phyloP scores from a whole-genome alignment of 2,797 vertebrate species.

The Chanos chanos region DNA sequence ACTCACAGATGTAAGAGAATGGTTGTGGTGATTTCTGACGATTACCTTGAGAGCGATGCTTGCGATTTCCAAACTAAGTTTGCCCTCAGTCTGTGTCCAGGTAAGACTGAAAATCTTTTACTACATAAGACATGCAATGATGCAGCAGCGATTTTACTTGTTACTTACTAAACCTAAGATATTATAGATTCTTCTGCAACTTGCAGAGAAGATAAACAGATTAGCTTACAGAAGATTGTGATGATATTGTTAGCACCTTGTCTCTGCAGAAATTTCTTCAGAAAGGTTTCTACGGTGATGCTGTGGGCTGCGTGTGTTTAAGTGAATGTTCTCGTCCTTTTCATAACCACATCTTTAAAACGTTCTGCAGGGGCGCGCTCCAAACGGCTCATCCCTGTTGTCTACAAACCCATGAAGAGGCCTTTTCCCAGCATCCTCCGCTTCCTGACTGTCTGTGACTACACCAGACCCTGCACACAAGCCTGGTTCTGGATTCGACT shows the following conservation, averaged over 20 bases:
- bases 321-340: no score
- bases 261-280: no score
- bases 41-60: constrained; percentile 89
- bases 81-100: constrained; percentile 93
- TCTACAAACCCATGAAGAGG: constrained; percentile 86
- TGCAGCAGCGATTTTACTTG: no score
- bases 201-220: no score
- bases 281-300: no score
- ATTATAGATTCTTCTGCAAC: no score
- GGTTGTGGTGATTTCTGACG: constrained; percentile 95
- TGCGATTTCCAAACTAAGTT: constrained; percentile 99
- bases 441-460: constrained; percentile 93
- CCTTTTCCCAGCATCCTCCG: constrained; percentile 91
- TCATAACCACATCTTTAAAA: neutral
- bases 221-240: no score
- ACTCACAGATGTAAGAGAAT: constrained; percentile 88
- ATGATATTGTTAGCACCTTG: no score
- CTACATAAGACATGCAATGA: no score
- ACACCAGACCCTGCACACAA: constrained; percentile 88
- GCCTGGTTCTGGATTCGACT: constrained; percentile 92
- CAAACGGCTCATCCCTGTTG: constrained; percentile 90
- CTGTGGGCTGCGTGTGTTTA: no score
- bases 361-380: constrained; percentile 76
- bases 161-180: no score
- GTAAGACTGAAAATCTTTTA: no score